Evolutionary conservation across 2,797 vertebrate species (phyloP), one percentile per base, ranked within the genome.

Genomic region (Sebastes hopkinsi): DNA sequence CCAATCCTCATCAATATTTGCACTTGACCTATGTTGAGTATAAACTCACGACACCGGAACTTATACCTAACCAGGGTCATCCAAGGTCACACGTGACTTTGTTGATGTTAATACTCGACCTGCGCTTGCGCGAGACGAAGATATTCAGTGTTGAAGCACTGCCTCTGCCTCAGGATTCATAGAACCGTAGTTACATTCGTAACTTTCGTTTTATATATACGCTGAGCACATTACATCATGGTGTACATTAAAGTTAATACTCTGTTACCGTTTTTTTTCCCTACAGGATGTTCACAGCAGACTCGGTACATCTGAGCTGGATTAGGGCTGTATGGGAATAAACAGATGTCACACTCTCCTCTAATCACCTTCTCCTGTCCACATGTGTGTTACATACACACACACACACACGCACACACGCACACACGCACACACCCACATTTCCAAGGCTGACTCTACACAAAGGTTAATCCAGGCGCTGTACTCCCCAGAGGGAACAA

Each of bases 381-480:
- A 56, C 32, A 56, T 22, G 50, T 68, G 50, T 29, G 42, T 46
- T 46, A 46, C 42, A 18, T 18, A 42, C 38, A 42, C 38, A 14
- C 38, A 42, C 38, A 38, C 25, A 27, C 36, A 42, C 38, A 14
- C 38, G 16, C 38, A 38, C 25, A 27, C 36, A 42, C 36, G 12
- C 54, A 56, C 22, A 58, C 25, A 29, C 25, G 8, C 56, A 59
- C 14, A 60, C 29, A 11, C 29, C 2, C 46, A 54, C 27, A 25
- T 6, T 52, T 18, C 46, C 7, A 42, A 36, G 23, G 25, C 66
- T 22, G 29, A 52, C 46, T 60, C 32, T 66, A 32, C 50, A 56
- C 55, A 70, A 55, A 77, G 73, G 80, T 83, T 80, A 83, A 73
- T 59, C 34, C 42, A 60, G 65, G 30, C 22, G 8, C 36, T 16